Evolutionary conservation across 2,797 vertebrate species (phyloP).

Genomic region (Xerus rutilus): DNA sequence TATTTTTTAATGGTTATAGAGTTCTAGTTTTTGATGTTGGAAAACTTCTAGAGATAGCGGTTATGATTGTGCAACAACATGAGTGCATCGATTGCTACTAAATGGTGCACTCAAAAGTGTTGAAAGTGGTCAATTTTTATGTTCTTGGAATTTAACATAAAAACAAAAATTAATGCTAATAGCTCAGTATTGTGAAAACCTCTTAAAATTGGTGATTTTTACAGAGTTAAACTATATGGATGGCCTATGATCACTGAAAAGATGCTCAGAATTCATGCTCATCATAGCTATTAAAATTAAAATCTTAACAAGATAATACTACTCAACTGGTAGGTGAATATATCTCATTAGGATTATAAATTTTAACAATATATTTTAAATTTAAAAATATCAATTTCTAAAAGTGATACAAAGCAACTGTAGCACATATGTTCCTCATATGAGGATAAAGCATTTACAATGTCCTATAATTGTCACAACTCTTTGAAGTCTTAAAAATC

Average conservation of each 20-base stretch:
- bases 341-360: neutral
- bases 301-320: neutral
- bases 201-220: neutral
- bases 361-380: neutral
- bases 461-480: neutral
- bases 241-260: neutral
- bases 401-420: neutral
- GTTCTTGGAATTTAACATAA: neutral
- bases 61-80: neutral
- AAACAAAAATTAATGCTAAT: neutral
- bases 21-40: neutral
- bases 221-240: neutral
- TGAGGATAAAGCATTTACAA: accelerated
- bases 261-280: neutral
- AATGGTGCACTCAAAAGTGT: neutral
- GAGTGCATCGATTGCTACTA: neutral
- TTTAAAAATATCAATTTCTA: neutral
- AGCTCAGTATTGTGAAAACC: no score
- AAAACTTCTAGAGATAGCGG: neutral
- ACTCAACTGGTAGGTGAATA: no score
- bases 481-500: neutral
- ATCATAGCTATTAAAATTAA: neutral
- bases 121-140: neutral
- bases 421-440: neutral
- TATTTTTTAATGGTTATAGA: neutral